phyloP scores from a whole-genome alignment of 2,888 invertebrate species.

The Pristionchus maxplancki region DNA sequence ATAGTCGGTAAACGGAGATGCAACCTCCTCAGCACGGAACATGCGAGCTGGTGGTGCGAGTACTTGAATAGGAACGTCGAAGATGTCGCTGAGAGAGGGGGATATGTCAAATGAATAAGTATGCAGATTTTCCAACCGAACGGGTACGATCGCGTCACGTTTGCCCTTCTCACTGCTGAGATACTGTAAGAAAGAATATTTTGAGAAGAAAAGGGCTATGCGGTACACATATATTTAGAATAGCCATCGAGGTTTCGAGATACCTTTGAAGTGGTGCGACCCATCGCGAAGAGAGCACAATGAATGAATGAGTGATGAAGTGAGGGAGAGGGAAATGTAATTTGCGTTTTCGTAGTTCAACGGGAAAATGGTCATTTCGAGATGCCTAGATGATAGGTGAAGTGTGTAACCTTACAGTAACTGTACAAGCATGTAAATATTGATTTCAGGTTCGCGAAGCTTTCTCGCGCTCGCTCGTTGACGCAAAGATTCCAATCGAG shows the following conservation, averaged over 20 bases:
- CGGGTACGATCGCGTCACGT: slow-evolving; percentile 18
- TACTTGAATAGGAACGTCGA: not conserved
- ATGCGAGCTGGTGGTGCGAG: slow-evolving; percentile 33
- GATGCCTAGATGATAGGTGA: too few relatives aligned
- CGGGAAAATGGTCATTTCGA: too few relatives aligned
- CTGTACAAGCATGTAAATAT: not conserved
- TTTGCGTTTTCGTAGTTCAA: not conserved
- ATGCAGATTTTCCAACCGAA: too few relatives aligned
- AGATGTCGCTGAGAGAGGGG: slow-evolving; percentile 15
- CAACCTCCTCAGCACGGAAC: slow-evolving; percentile 19
- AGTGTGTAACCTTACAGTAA: too few relatives aligned
- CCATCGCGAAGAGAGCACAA: slow-evolving; percentile 16
- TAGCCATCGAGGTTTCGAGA: not conserved
- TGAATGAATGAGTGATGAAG: slow-evolving; percentile 1
- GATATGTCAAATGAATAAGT: too few relatives aligned
- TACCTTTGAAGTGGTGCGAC: slow-evolving; percentile 45
- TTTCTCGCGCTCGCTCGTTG: slow-evolving; percentile 38
- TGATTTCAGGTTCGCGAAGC: slow-evolving; percentile 40
- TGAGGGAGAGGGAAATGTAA: not conserved
- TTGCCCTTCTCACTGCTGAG: slow-evolving; percentile 45
- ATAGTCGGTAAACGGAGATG: too few relatives aligned
- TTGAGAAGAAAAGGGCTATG: not conserved
- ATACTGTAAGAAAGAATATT: not conserved
- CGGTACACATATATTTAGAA: not conserved
- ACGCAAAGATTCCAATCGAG: not conserved